A percentile compares a stretch with the other conserved stretches of the same genome.
These are phyloP conservation scores for Drosophila ustulata DNA, from an alignment of 2,888 invertebrate species.

Conservation along the genomic window DNA sequence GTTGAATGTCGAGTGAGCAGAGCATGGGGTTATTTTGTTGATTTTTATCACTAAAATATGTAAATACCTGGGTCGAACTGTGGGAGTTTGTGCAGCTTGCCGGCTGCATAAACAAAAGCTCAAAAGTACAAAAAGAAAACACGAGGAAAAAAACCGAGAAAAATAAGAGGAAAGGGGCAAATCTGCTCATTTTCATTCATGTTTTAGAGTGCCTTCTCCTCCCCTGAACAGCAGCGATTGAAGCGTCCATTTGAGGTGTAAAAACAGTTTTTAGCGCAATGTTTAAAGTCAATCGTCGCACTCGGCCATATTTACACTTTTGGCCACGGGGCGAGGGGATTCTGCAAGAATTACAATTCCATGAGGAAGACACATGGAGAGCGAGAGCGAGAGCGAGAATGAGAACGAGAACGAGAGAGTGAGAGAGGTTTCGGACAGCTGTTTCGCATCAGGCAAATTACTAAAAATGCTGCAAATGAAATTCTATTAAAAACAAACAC, in stretches of 20 bases:
- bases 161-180: conserved; percentile 16
- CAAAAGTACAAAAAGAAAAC: conserved; percentile 19
- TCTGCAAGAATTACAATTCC: conserved; percentile 14
- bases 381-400: background rate
- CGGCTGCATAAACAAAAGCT: conserved; percentile 68
- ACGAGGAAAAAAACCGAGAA: conserved; percentile 15
- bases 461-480: conserved; percentile 73
- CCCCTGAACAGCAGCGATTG: background rate
- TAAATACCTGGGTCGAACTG: conserved; percentile 71
- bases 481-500: conserved; percentile 80
- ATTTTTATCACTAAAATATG: conserved; percentile 81
- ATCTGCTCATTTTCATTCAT: conserved; percentile 78
- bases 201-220: conserved; percentile 40
- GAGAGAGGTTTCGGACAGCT: conserved; percentile 52
- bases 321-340: background rate
- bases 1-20: conserved; percentile 17
- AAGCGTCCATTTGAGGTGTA: conserved; percentile 56
- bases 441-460: conserved; percentile 76
- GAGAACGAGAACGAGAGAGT: too few species aligned
- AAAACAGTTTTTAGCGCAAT: conserved; percentile 62
- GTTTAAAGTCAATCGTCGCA: conserved; percentile 77
- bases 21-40: conserved; percentile 62
- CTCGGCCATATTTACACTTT: conserved; percentile 59
- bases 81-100: conserved; percentile 79
- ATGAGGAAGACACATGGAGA: conserved; percentile 1